phyloP scores from a whole-genome alignment of 64 coral and sea anemone genomes.

The Trachythela sp. region DNA sequence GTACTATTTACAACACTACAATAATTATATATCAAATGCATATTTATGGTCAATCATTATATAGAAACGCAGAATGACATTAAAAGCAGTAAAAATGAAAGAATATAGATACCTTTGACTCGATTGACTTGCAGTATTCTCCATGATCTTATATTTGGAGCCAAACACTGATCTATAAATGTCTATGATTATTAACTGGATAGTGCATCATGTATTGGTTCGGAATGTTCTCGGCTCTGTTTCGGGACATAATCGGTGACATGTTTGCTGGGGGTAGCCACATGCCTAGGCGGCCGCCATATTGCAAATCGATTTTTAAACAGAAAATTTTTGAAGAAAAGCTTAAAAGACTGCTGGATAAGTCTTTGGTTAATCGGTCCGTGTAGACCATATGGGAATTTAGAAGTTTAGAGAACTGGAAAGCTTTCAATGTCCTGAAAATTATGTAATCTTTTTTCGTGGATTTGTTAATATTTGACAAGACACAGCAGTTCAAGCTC shows the following conservation, averaged over 20 bases:
- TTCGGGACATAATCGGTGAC: neutral
- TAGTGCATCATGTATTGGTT: neutral
- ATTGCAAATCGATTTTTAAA: slow-evolving; percentile 21
- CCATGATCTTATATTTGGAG: neutral
- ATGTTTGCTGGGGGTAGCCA: slow-evolving; percentile 25
- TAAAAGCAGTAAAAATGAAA: too few relatives aligned
- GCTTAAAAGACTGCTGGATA: neutral
- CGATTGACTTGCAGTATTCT: too few relatives aligned
- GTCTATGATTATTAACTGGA: neutral
- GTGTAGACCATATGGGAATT: neutral
- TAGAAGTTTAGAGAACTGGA: neutral
- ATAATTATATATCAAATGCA: neutral
- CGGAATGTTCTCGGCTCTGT: neutral
- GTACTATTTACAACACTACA: too few relatives aligned
- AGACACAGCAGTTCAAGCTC: neutral
- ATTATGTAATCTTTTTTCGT: neutral
- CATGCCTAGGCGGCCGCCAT: slow-evolving; percentile 21
- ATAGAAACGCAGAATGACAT: too few relatives aligned
- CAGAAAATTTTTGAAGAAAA: slow-evolving; percentile 1
- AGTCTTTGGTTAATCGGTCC: neutral
- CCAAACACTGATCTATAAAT: neutral
- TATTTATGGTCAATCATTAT: too few relatives aligned
- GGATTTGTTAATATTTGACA: neutral
- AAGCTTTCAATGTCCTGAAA: slow-evolving; percentile 6
- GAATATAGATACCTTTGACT: too few relatives aligned